A percentile compares a stretch with the other conserved stretches of the same genome.
Evolutionary conservation across 2,113 vertebrate species (phyloP).

Genomic region (Pachyramphus minor): DNA sequence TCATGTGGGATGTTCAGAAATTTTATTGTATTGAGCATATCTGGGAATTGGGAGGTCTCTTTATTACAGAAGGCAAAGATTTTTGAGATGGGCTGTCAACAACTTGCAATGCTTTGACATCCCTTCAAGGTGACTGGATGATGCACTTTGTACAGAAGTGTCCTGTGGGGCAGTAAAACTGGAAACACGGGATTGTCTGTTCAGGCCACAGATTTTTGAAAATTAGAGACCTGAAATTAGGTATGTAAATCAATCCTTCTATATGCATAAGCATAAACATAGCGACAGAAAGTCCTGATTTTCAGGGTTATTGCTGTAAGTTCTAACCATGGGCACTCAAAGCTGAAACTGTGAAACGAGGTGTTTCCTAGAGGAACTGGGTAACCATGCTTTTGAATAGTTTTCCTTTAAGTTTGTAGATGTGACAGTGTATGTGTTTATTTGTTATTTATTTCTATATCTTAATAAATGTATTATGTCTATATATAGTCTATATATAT

Average conservation of each 20-base stretch:
- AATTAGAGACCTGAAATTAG: not conserved
- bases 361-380: not conserved
- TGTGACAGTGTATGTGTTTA: not conserved
- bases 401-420: not conserved
- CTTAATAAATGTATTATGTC: not conserved
- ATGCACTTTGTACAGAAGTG: not conserved
- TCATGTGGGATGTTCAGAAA: not conserved
- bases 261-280: not conserved
- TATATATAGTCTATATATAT: no score
- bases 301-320: not conserved
- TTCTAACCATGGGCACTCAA: not conserved
- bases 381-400: not conserved
- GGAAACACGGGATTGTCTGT: not conserved
- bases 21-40: not conserved
- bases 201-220: not conserved
- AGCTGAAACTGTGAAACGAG: not conserved
- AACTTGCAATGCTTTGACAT: not conserved
- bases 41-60: conserved; percentile 15
- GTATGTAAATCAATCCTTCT: not conserved
- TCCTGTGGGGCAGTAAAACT: not conserved
- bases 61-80: not conserved
- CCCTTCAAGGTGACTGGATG: conserved; percentile 7
- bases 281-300: not conserved
- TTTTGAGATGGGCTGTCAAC: conserved; percentile 21
- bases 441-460: not conserved